Evolutionary conservation across 2,888 invertebrate genomes (phyloP), one percentile per base, ranked within the genome.

Genomic region (Ommatoiulus sabulosus): DNA sequence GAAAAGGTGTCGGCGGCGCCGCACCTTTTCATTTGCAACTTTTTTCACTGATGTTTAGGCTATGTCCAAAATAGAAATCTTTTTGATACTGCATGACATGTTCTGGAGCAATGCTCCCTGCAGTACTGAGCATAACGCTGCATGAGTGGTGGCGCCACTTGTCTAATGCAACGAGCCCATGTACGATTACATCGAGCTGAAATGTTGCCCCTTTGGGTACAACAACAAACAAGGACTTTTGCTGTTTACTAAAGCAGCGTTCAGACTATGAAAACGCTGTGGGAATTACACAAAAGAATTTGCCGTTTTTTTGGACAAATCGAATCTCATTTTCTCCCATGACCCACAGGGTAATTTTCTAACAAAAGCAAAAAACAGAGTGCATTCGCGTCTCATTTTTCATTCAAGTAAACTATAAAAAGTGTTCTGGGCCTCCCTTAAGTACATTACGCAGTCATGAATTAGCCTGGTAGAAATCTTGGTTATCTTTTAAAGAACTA

Each of bases 391-490:
- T 80, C 80, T 12, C 80, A 80, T 80, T 80, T 80, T 80, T 80
- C 80, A 80, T 80, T 80, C 80, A 24, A 80, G 24, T 20, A 80
- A 20, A 80, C 24, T 80, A 80, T 80, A 80, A 80, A 80, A 80
- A 24, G 80, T 35, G 80, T 80, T 35, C 80, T 80, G 80, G 80
- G 80, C 20, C 24, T 80, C 80, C 80, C 80, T 80, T 80, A 80
- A 80, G 80, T 80, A 80, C 80, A 80, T 80, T 80, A 80, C 35
- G 80, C 80, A 80, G 80, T 80, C 80, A 80, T 80, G 80, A 80
- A 80, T 80, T 80, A 80, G 80, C 10, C 80, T 35, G 12, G 24
- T 12, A 35, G 80, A 80, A 35, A 35, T 80, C 8, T 80, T 80
- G 80, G 24, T 80, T 80, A 8, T 24, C 80, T 6, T 80, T 80